phyloP scores from a whole-genome alignment of 2,113 vertebrate genomes.

The Ifrita kowaldi region DNA sequence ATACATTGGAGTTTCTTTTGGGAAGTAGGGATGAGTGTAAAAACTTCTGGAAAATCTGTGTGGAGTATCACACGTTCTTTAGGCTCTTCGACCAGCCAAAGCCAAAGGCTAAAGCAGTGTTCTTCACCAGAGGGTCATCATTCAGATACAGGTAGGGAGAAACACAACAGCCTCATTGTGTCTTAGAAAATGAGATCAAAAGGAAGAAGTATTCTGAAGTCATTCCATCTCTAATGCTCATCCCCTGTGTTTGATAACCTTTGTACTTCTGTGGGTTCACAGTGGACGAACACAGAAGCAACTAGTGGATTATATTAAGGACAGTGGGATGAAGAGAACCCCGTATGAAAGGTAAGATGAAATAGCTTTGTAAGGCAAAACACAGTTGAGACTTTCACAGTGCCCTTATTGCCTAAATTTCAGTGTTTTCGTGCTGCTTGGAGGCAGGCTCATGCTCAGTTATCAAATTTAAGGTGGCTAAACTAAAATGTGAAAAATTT shows the following conservation, averaged over 20 bases:
- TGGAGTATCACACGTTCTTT: constrained; percentile 96
- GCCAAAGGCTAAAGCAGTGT: constrained; percentile 85
- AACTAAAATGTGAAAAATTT: neutral
- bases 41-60: constrained; percentile 97
- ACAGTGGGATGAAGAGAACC: constrained; percentile 82
- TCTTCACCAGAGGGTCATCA: constrained; percentile 92
- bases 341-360: constrained; percentile 86
- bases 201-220: neutral
- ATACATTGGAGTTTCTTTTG: constrained; percentile 91
- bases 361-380: neutral
- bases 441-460: neutral
- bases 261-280: constrained; percentile 41
- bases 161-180: neutral
- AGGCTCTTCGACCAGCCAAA: constrained; percentile 90
- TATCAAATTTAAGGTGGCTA: neutral
- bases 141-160: constrained; percentile 93
- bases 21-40: constrained; percentile 92
- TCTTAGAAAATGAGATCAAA: neutral
- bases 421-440: neutral
- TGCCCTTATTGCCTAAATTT: neutral
- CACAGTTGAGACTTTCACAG: neutral
- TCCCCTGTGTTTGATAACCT: neutral
- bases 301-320: constrained; percentile 88
- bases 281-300: constrained; percentile 97
- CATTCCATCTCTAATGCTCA: neutral